phyloP scores from a whole-genome alignment of 2,888 invertebrate genomes.

The Caenorhabditis plicata region DNA sequence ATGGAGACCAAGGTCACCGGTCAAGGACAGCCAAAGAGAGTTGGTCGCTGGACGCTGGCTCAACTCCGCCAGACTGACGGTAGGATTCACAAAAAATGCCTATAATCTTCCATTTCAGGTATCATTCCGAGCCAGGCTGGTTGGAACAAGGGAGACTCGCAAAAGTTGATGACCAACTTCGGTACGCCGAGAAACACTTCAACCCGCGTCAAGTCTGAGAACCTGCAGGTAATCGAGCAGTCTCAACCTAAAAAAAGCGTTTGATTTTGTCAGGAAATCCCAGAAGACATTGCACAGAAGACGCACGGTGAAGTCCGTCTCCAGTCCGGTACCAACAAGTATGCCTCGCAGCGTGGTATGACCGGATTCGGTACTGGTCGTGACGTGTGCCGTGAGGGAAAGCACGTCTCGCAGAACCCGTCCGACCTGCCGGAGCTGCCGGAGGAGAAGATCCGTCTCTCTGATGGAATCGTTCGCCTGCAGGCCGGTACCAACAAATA shows the following conservation, averaged over 20 bases:
- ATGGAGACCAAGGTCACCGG: conserved; percentile 65
- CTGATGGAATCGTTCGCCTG: conserved; percentile 65
- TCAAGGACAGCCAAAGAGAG: conserved; percentile 52
- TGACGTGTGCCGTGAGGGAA: conserved; percentile 65
- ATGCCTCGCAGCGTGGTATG: conserved; percentile 56
- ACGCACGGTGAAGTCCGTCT: conserved; percentile 65
- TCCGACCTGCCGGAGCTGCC: conserved; percentile 62
- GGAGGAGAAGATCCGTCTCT: conserved; percentile 65
- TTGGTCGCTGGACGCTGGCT: conserved; percentile 65
- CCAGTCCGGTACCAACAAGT: conserved; percentile 65
- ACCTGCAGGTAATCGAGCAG: conserved; percentile 45
- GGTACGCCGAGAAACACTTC: conserved; percentile 65
- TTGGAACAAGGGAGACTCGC: conserved; percentile 67
- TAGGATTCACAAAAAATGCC: background rate
- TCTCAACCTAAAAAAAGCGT: background rate
- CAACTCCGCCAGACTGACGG: conserved; percentile 66
- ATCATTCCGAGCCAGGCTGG: conserved; percentile 66
- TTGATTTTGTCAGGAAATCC: conserved; percentile 55
- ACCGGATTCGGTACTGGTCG: conserved; percentile 65
- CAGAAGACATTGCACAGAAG: conserved; percentile 61
- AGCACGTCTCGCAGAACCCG: conserved; percentile 55
- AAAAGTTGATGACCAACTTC: conserved; percentile 66
- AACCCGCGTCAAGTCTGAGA: conserved; percentile 58
- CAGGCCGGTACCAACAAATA: conserved; percentile 65
- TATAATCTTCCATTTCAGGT: conserved; percentile 19